A percentile compares a stretch with the other conserved stretches of the same genome.
Evolutionary conservation across 2,888 invertebrate species (phyloP).

Genomic region (Punctoribates punctum): DNA sequence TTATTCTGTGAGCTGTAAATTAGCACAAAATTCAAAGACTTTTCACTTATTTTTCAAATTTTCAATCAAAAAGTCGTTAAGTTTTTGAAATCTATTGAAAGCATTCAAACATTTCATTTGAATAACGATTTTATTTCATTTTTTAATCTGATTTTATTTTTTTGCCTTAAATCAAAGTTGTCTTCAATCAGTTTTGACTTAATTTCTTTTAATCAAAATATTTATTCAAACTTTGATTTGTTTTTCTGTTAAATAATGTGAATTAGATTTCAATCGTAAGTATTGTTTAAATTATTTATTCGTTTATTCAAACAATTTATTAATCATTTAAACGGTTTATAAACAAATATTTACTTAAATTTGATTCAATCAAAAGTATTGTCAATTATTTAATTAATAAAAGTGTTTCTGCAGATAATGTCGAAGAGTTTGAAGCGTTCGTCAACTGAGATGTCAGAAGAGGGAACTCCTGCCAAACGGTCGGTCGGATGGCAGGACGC

Average conservation of each 20-base stretch:
- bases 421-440: neutral
- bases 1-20: too few relatives aligned
- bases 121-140: too few relatives aligned
- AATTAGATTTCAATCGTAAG: too few relatives aligned
- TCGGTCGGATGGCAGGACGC: neutral
- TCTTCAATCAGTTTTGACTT: too few relatives aligned
- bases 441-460: neutral
- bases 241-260: neutral
- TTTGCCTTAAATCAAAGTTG: neutral
- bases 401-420: conserved; percentile 1
- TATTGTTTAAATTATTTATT: too few relatives aligned
- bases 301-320: neutral
- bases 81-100: too few relatives aligned
- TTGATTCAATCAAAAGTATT: neutral
- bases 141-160: too few relatives aligned
- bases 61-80: too few relatives aligned
- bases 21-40: too few relatives aligned
- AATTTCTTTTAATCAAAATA: neutral
- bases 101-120: neutral
- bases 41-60: too few relatives aligned
- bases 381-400: neutral
- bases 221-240: neutral
- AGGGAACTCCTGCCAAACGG: conserved; percentile 1
- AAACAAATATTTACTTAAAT: neutral
- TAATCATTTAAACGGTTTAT: neutral